Evolutionary conservation across 2,888 invertebrate species (phyloP).

Genomic region (Oxytorus armatus): DNA sequence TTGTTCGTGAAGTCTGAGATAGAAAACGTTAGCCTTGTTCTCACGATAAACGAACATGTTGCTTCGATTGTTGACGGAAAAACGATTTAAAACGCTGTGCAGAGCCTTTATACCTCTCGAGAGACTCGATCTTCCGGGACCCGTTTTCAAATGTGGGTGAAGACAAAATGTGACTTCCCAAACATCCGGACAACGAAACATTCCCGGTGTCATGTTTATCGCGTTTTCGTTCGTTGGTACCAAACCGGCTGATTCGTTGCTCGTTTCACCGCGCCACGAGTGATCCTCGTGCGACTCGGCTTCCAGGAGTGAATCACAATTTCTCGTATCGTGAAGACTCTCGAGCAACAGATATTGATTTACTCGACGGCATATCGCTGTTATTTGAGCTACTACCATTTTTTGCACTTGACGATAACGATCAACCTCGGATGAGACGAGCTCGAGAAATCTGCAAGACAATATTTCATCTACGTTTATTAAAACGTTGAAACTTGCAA

Average conservation of each 20-base stretch:
- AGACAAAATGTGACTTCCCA: conserved; percentile 89
- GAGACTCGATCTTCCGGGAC: conserved; percentile 87
- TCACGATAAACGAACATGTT: conserved; percentile 93
- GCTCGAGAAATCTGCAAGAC: conserved; percentile 85
- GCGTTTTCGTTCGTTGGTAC: conserved; percentile 70
- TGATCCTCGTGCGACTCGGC: conserved; percentile 86
- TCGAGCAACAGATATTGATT: conserved; percentile 90
- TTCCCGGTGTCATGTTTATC: conserved; percentile 87
- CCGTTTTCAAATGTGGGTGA: conserved; percentile 90
- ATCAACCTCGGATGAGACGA: conserved; percentile 85
- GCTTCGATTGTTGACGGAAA: conserved; percentile 89
- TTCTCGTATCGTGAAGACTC: conserved; percentile 88
- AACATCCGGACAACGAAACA: conserved; percentile 90
- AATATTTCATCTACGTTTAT: not conserved
- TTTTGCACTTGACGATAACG: conserved; percentile 86
- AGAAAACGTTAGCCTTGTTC: conserved; percentile 87
- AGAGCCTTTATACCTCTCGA: conserved; percentile 88
- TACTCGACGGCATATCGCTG: conserved; percentile 87
- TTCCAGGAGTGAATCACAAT: conserved; percentile 89
- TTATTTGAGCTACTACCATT: conserved; percentile 86
- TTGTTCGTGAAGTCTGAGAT: conserved; percentile 84
- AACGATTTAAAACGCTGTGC: conserved; percentile 88
- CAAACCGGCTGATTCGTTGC: conserved; percentile 69
- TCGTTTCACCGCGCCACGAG: conserved; percentile 77
- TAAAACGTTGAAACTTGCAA: too few species aligned